phyloP scores from a whole-genome alignment of 1,140 invertebrate species.

The Colletes latitarsis region DNA sequence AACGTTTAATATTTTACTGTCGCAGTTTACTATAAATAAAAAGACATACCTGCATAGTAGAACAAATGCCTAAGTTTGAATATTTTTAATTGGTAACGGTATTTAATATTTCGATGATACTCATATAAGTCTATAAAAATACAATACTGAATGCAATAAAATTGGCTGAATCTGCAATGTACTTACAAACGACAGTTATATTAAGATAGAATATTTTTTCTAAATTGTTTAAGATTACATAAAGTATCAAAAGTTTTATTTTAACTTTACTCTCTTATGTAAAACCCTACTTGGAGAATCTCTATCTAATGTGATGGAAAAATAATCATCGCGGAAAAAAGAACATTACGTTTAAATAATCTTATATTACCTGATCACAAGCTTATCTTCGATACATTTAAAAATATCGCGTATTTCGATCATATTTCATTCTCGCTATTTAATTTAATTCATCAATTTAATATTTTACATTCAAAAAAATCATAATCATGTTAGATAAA shows the following conservation, averaged over 20 bases:
- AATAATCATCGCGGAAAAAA: slow-evolving; percentile 13
- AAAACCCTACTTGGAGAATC: slow-evolving; percentile 29
- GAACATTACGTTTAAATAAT: slow-evolving; percentile 18
- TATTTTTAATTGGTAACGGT: slow-evolving; percentile 6
- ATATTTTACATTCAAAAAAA: not conserved
- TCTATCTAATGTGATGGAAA: slow-evolving; percentile 21
- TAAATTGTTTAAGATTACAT: slow-evolving; percentile 34
- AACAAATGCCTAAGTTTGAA: slow-evolving; percentile 10
- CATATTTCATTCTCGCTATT: not conserved
- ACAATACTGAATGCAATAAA: slow-evolving; percentile 46
- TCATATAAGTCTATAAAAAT: slow-evolving; percentile 43
- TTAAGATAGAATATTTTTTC: slow-evolving; percentile 30
- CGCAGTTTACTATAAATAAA: slow-evolving; percentile 3
- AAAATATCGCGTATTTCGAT: slow-evolving; percentile 34
- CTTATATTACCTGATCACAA: slow-evolving; percentile 54
- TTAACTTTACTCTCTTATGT: slow-evolving; percentile 40
- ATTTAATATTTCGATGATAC: not conserved
- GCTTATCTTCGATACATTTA: slow-evolving; percentile 33
- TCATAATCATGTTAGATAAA: not conserved
- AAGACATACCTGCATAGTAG: not conserved
- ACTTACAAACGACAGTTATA: slow-evolving; percentile 35
- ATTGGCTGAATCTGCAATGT: slow-evolving; percentile 29
- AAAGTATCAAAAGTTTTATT: slow-evolving; percentile 47
- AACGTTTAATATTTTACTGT: not conserved
- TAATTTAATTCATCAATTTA: slow-evolving; percentile 4